Evolutionary conservation across 2,797 vertebrate species (phyloP).

Genomic region (Poecile montanus): DNA sequence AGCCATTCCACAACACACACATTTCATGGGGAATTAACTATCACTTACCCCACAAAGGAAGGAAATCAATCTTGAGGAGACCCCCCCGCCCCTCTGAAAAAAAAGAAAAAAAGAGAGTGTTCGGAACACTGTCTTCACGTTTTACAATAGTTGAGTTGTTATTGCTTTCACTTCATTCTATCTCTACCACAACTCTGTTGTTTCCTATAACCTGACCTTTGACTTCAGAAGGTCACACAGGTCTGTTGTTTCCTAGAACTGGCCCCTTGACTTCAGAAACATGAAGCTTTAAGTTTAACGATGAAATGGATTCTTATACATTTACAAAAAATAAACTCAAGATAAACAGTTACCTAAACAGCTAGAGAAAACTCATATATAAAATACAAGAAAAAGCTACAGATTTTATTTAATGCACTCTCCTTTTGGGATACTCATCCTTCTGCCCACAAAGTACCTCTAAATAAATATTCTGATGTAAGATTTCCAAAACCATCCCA

Average conservation of each 20-base stretch:
- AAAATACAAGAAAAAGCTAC: neutral
- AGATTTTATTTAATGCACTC: neutral
- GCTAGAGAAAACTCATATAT: neutral
- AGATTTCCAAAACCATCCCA: neutral
- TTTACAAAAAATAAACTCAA: neutral
- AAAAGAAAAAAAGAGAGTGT: neutral
- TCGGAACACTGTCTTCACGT: conserved; percentile 84
- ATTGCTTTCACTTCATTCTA: conserved; percentile 88
- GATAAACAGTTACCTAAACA: neutral
- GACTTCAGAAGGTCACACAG: conserved; percentile 57
- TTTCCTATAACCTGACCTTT: conserved; percentile 52
- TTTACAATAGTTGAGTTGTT: conserved; percentile 83
- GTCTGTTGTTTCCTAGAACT: conserved; percentile 46
- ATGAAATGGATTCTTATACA: neutral
- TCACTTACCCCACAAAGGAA: neutral
- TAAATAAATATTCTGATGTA: neutral
- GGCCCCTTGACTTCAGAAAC: conserved; percentile 71
- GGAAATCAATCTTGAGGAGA: neutral
- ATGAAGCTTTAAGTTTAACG: conserved; percentile 69
- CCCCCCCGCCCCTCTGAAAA: accelerated
- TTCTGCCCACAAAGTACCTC: neutral
- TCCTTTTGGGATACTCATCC: neutral
- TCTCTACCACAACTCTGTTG: conserved; percentile 72
- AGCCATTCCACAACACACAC: neutral
- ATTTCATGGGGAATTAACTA: neutral